Percentiles rank a stretch among this genome's conserved stretches.
phyloP scores from a whole-genome alignment of 2,888 invertebrate species.

The Lypha dubia region DNA sequence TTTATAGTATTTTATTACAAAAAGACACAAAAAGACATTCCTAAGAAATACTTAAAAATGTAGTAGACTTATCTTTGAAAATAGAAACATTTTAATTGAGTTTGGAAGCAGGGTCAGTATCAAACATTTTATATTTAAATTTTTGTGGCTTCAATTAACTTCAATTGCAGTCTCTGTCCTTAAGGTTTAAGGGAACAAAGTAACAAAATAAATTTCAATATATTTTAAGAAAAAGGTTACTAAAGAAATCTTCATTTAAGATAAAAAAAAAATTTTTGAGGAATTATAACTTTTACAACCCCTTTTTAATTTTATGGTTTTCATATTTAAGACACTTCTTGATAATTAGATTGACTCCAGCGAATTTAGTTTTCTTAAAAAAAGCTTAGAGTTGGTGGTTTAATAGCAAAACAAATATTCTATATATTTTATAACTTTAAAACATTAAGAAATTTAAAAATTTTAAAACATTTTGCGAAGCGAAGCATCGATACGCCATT shows the following conservation, averaged over 20 bases:
- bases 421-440: too few relatives aligned
- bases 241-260: background rate
- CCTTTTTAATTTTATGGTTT: background rate
- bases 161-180: background rate
- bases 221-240: background rate
- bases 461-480: too few relatives aligned
- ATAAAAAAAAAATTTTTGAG: background rate
- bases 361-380: too few relatives aligned
- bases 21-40: slow-evolving; percentile 19
- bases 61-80: slow-evolving; percentile 18
- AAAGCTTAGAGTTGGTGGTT: too few relatives aligned
- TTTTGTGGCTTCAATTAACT: slow-evolving; percentile 49
- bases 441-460: too few relatives aligned
- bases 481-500: too few relatives aligned
- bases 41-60: background rate
- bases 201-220: background rate
- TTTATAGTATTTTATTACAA: slow-evolving; percentile 21
- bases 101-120: slow-evolving; percentile 6
- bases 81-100: slow-evolving; percentile 49
- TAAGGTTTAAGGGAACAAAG: background rate
- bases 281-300: background rate
- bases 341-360: background rate
- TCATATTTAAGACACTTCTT: background rate
- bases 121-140: slow-evolving; percentile 54
- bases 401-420: too few relatives aligned